Base-by-base conservation (phyloP, 2,113 vertebrate genomes). In the Narcine bancroftii region DNA sequence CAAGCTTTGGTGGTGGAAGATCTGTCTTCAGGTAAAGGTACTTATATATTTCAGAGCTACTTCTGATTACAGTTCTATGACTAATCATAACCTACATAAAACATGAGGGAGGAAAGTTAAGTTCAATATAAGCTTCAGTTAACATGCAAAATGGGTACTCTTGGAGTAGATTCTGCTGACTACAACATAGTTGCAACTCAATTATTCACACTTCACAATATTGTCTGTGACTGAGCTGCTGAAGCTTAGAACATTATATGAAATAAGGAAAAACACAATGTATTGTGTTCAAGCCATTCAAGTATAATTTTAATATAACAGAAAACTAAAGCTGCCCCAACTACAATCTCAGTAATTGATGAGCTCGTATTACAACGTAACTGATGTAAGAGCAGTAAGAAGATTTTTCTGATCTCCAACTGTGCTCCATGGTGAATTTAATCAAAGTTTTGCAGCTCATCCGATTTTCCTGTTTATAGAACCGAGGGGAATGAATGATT, bases 371-470 rank as follows among this genome's bases (percentile, higher is more conserved):
- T 53, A 60, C 47, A 85, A 85, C 53, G 60, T 85, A 56, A 53
- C 50, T 85, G 33, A n/a, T 85, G 81, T n/a, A 60, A 33, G 17
- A 85, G 53, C 81, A 85, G 17, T 60, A n/a, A 83, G 26, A 15
- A 60, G 50, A 85, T 85, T 85, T 60, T 60, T 60, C 76, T 60
- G 81, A 60, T n/a, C 15, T 5, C 53, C 56, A 85, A 60, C 33
- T 60, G 53, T 11, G 53, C 53, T 85, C 13, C 36, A 29, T 56
- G n/a, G 53, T 85, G 81, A 85, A 60, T 85, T 85, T 60, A 85
- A 85, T 85, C 81, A 85, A 85, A 5, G 81, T 85, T n/a, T 33
- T 60, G 53, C 53, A 85, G 53, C 81, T 85, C 56, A 19, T 85
- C 81, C 81, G 33, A 36, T 85, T 19, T 36, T 36, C 21, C 50